Evolutionary conservation across 2,113 vertebrate genomes (phyloP), one percentile per base, ranked within the genome.

Genomic region (Leptobrachium leishanense): DNA sequence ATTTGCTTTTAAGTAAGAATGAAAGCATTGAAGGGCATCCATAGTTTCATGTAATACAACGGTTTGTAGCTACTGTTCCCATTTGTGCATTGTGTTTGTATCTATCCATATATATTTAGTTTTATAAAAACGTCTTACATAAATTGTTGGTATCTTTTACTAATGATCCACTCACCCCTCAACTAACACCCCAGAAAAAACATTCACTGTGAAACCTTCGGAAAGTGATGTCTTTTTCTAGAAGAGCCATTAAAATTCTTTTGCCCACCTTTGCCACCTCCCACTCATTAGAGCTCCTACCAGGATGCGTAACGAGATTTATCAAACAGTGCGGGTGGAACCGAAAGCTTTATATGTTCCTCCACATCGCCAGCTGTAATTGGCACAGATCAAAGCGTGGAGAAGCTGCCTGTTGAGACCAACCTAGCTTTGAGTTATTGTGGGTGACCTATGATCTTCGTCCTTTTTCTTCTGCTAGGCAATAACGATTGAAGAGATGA

Each of bases 1-100:
- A 68, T 73, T 57, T 57, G 40, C 77, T 79, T 79, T 79, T 6
- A 79, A 55, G 77, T 73, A 20, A 31, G 43, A 73, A 73, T 79
- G 54, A 67, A 79, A 72, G 76, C 68, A 65, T 11, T 54, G 13
- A 6, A 70, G 9, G 15, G 42, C n/a, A 43, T 8, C 74, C 20
- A 70, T 39, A n/a, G 20, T 41, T 72, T 78, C 39, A 69, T 10
- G 46, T 12, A 72, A 53, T 40, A 43, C 59, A 44, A n/a, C 42
- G 12, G 39, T 8, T 59, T 43, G 41, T 39, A 54, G 2, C 54
- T 7, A 12, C 4, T 12, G 55, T 41, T n/a, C 40, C 11, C 15
- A 72, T 50, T 50, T 10, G 13, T 64, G 50, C 40, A 55, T 13
- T 66, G 41, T 15, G 68, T 31, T 31, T 31, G 20, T 31, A 31